Evolutionary conservation across 2,888 invertebrate genomes (phyloP).

Genomic region (Drosophila robusta): DNA sequence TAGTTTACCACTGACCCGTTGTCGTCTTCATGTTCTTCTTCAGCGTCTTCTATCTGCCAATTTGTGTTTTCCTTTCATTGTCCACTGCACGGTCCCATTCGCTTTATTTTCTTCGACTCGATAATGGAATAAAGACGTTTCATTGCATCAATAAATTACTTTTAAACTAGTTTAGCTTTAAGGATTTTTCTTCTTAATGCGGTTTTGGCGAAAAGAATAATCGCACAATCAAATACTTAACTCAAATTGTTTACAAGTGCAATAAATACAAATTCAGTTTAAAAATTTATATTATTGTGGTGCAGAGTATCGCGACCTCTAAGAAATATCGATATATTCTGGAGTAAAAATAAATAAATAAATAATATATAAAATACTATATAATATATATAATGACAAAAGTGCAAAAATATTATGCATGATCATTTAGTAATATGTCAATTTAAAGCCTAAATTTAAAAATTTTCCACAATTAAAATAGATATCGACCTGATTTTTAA

Average conservation of each 20-base stretch:
- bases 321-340: too few species aligned
- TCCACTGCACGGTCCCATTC: not conserved
- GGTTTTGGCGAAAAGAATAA: not conserved
- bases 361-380: too few species aligned
- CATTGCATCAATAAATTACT: constrained; percentile 43
- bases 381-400: too few species aligned
- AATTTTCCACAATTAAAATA: too few species aligned
- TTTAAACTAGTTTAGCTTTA: constrained; percentile 4
- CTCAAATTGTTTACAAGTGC: not conserved
- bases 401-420: too few species aligned
- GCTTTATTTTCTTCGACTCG: constrained; percentile 1
- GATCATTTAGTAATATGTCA: too few species aligned
- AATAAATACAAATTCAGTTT: not conserved
- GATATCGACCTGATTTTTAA: too few species aligned
- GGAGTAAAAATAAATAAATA: too few species aligned
- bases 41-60: constrained; percentile 21
- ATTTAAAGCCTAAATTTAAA: too few species aligned
- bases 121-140: constrained; percentile 4
- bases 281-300: too few species aligned
- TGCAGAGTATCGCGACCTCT: too few species aligned
- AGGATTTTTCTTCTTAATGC: not conserved
- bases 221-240: not conserved
- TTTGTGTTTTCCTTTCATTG: constrained; percentile 39
- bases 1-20: constrained; percentile 27
- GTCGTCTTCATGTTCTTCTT: not conserved